These are phyloP conservation scores for Syrrhaptes paradoxus DNA, from an alignment of 2,113 vertebrate genomes.

Conservation along the genomic window DNA sequence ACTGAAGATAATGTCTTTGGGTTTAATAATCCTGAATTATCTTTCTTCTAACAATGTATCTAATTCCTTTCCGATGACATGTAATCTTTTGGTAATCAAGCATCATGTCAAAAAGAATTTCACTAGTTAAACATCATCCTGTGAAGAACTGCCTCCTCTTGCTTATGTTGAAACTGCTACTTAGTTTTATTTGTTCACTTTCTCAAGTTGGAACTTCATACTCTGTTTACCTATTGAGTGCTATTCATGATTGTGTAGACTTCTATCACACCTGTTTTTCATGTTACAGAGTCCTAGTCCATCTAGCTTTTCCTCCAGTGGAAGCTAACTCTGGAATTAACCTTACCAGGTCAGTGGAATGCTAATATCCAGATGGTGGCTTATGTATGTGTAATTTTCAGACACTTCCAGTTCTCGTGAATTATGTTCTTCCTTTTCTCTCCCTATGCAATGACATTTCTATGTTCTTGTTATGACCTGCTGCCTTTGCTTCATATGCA, in stretches of 20 bases:
- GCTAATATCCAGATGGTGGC: background rate
- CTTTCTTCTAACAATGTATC: background rate
- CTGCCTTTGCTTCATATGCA: background rate
- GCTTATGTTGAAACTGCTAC: background rate
- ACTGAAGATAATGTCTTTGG: background rate
- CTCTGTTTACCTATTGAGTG: background rate
- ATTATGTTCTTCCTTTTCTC: background rate
- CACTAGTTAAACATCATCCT: background rate
- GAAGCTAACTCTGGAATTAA: background rate
- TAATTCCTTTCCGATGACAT: background rate
- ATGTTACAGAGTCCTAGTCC: background rate
- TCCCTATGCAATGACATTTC: background rate
- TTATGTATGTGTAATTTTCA: background rate
- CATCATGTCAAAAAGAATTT: background rate
- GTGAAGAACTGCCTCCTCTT: background rate
- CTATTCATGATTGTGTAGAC: background rate
- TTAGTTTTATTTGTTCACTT: background rate
- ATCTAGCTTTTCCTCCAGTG: background rate
- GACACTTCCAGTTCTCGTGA: background rate
- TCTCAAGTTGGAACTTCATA: background rate
- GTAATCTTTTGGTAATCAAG: background rate
- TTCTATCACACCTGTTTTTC: background rate
- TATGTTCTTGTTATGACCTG: background rate
- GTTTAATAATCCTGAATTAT: background rate
- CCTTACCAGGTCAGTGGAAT: background rate